phyloP scores from a whole-genome alignment of 2,888 invertebrate genomes.

The Graphium colonna region DNA sequence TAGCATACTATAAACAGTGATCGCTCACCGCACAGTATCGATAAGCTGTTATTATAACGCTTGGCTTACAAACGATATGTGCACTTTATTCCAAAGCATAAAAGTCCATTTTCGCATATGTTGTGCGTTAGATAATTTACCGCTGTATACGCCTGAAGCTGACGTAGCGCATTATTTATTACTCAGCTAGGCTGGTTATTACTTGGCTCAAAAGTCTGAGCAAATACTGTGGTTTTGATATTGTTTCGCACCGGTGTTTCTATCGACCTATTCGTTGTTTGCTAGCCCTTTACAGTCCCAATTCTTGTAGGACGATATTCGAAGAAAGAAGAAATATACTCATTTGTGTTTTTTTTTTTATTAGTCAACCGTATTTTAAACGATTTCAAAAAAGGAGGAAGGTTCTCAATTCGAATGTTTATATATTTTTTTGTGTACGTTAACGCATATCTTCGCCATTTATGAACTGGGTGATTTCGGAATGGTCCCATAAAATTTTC shows the following conservation, averaged over 20 bases:
- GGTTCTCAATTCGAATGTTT: no score
- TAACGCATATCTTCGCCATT: no score
- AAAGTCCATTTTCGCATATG: conserved; percentile 1
- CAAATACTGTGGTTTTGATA: conserved; percentile 2
- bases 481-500: no score
- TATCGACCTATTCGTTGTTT: background rate
- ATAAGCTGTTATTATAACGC: conserved; percentile 1
- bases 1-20: background rate
- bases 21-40: background rate
- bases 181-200: conserved; percentile 10
- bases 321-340: no score
- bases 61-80: background rate
- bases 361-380: no score
- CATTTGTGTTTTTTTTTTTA: no score
- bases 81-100: background rate
- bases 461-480: no score
- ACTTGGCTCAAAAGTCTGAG: conserved; percentile 5
- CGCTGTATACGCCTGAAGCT: conserved; percentile 10
- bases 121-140: conserved; percentile 12
- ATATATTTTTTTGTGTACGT: no score
- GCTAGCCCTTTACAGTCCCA: no score
- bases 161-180: conserved; percentile 15
- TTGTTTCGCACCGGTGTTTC: background rate
- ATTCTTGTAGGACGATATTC: no score
- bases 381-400: no score